These are phyloP conservation scores for Rhinolophus sinicus DNA, from an alignment of 2,113 vertebrate species.

Conservation along the genomic window DNA sequence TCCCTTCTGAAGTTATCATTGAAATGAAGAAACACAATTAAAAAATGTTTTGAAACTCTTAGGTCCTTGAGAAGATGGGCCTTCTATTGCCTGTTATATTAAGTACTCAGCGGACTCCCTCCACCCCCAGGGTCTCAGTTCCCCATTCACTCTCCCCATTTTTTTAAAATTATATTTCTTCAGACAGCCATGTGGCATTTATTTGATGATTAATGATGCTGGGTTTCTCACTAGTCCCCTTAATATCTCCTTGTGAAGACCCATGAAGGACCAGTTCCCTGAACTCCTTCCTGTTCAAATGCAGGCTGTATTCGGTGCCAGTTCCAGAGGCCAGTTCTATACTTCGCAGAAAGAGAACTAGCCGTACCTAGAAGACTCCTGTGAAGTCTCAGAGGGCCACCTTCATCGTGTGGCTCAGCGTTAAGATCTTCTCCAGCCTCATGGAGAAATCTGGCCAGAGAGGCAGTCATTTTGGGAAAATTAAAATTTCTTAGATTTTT, in stretches of 20 bases:
- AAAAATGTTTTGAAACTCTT: constrained; percentile 34
- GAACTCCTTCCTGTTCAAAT: neutral
- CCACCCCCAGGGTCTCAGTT: neutral
- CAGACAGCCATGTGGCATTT: neutral
- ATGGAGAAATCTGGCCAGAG: neutral
- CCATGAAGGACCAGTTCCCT: neutral
- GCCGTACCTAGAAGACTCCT: neutral
- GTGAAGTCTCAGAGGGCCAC: neutral
- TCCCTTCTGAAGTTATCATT: neutral
- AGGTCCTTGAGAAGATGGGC: constrained; percentile 11
- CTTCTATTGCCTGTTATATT: constrained; percentile 17
- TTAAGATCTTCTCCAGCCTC: neutral
- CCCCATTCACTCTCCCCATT: neutral
- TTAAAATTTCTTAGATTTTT: neutral
- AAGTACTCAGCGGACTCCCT: neutral
- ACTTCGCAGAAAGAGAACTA: neutral
- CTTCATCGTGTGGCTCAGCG: neutral
- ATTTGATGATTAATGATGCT: neutral
- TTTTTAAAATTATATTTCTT: constrained; percentile 24
- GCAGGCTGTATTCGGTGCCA: neutral
- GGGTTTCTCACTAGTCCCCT: neutral
- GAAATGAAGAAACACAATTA: neutral
- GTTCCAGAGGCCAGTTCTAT: neutral
- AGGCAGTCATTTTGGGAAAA: neutral
- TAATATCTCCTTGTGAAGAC: neutral